A percentile compares a stretch with the other conserved stretches of the same genome.
These are phyloP conservation scores for Erannis defoliaria DNA, from an alignment of 2,888 invertebrate species.

Conservation along the genomic window DNA sequence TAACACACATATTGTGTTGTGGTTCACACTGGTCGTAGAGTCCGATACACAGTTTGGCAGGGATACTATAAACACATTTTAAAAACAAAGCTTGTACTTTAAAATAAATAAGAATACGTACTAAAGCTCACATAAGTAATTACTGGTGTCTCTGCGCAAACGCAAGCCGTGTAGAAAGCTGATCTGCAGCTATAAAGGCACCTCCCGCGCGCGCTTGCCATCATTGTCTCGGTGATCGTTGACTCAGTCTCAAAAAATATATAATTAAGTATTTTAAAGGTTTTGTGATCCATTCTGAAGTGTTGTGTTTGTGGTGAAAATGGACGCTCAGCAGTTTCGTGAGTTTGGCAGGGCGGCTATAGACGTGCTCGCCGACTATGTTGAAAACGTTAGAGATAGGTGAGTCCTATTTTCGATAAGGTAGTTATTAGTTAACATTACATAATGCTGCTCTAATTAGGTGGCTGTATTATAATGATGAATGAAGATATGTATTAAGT, in stretches of 20 bases:
- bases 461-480: too few relatives aligned
- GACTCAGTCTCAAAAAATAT: slow-evolving; percentile 52
- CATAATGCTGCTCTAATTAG: background rate
- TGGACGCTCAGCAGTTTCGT: slow-evolving; percentile 93
- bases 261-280: slow-evolving; percentile 8
- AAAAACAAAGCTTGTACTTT: background rate
- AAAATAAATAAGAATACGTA: background rate
- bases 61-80: too few relatives aligned
- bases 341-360: slow-evolving; percentile 95
- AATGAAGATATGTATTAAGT: too few relatives aligned
- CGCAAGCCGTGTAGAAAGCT: slow-evolving; percentile 71
- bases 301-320: slow-evolving; percentile 65
- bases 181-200: slow-evolving; percentile 74
- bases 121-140: slow-evolving; percentile 18
- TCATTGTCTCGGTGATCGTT: slow-evolving; percentile 77
- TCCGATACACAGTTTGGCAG: too few relatives aligned
- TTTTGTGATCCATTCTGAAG: slow-evolving; percentile 39
- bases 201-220: slow-evolving; percentile 59
- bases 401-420: slow-evolving; percentile 67
- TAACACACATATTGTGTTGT: too few relatives aligned
- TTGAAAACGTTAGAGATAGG: slow-evolving; percentile 93
- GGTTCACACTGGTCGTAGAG: too few relatives aligned
- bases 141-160: slow-evolving; percentile 13
- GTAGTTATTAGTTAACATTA: background rate
- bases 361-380: slow-evolving; percentile 96